These are phyloP conservation scores for Leptinotarsa undecemlineata DNA, from an alignment of 1,140 invertebrate genomes.

Conservation along the genomic window DNA sequence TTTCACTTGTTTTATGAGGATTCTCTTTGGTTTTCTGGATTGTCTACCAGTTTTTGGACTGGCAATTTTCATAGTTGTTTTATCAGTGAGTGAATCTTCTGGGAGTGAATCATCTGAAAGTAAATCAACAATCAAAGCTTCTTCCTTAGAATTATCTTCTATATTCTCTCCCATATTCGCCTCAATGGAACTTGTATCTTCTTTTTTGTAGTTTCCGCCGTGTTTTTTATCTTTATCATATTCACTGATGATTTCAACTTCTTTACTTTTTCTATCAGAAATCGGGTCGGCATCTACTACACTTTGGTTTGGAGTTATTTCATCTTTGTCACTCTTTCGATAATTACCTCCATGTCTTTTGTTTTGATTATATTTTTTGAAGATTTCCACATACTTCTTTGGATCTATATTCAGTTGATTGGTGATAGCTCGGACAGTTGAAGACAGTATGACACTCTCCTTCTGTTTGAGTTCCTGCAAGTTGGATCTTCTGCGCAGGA, in stretches of 20 bases:
- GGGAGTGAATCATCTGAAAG: background rate
- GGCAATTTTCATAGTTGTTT: background rate
- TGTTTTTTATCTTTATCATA: constrained; percentile 30
- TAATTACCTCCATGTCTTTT: constrained; percentile 43
- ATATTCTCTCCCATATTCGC: constrained; percentile 19
- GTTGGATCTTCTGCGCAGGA: constrained; percentile 36
- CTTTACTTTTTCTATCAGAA: constrained; percentile 7
- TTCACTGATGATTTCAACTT: constrained; percentile 37
- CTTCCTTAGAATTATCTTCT: constrained; percentile 20
- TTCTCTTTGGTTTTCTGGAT: background rate
- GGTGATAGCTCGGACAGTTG: background rate
- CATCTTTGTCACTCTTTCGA: constrained; percentile 22
- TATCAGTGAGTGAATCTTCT: background rate
- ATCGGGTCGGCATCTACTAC: too few species aligned
- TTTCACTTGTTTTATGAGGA: background rate
- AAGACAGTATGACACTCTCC: background rate
- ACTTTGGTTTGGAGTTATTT: constrained; percentile 15
- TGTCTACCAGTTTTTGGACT: background rate
- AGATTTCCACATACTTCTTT: constrained; percentile 23
- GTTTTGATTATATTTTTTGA: constrained; percentile 38
- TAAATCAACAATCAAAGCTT: background rate
- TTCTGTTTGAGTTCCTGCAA: too few species aligned
- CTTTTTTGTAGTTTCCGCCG: constrained; percentile 36
- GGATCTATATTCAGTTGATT: background rate
- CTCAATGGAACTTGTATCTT: constrained; percentile 9